Evolutionary conservation across 2,888 invertebrate species (phyloP), one percentile per base, ranked within the genome.

Genomic region (Mayetiola destructor): DNA sequence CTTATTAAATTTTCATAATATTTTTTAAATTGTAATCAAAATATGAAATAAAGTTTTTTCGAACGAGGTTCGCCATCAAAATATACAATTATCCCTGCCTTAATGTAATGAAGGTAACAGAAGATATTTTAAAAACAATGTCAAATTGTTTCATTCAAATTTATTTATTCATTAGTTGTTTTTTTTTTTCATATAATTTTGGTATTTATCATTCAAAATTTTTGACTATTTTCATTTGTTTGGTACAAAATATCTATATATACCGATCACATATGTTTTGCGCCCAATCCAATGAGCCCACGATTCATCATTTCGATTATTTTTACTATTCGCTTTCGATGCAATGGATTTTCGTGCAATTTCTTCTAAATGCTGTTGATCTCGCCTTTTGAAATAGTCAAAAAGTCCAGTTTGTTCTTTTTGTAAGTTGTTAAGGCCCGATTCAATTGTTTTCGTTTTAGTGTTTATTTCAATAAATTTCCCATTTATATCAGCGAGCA

Each of bases 181-280:
- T n/a, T n/a, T n/a, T n/a, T n/a, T n/a, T n/a, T n/a, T n/a, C n/a
- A n/a, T n/a, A n/a, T n/a, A n/a, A n/a, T n/a, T n/a, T n/a, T n/a
- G n/a, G n/a, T n/a, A n/a, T n/a, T n/a, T n/a, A n/a, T n/a, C n/a
- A n/a, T n/a, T n/a, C 8, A 4, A 42, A 42, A 42, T 21, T 36
- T 8, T 48, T 48, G 27, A n/a, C 27, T 48, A 27, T 48, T 27
- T 27, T 48, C 21, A 23, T 42, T 4, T 23, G 6, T 18, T 39
- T 27, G 48, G 48, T 9, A 48, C 48, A 48, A 48, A 48, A 48
- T 48, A 48, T 48, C 48, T 48, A 48, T 48, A 48, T n/a, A 48
- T 27, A 27, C 48, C 27, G 27, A 48, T 48, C 48, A 48, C 48
- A 48, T 48, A 48, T 27, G 27, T 27, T 48, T 5, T 48, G n/a